Evolutionary conservation across 1,140 invertebrate genomes (phyloP).

Genomic region (Archegozetes longisetosus): DNA sequence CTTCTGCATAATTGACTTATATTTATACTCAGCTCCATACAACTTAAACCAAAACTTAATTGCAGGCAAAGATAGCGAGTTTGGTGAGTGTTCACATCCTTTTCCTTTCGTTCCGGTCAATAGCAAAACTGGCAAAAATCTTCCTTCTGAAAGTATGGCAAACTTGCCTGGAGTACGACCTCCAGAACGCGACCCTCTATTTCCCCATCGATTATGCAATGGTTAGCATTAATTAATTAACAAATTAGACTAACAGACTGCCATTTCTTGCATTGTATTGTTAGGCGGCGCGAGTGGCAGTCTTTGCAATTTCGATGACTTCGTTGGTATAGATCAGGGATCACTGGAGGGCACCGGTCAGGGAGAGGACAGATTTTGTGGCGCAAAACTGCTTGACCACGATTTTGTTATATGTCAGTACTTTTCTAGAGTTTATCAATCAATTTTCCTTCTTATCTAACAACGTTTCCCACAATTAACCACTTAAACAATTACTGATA

Average conservation of each 20-base stretch:
- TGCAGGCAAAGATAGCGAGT: slow-evolving; percentile 13
- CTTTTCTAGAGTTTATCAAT: not conserved
- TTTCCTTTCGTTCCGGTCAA: slow-evolving; percentile 11
- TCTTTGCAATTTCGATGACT: slow-evolving; percentile 24
- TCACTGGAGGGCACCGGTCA: slow-evolving; percentile 22
- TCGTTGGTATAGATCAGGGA: slow-evolving; percentile 23
- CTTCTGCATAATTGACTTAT: no score
- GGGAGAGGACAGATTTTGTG: slow-evolving; percentile 24
- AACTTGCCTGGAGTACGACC: not conserved
- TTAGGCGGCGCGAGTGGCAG: slow-evolving; percentile 18
- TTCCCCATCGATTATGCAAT: slow-evolving; percentile 4
- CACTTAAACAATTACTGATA: not conserved
- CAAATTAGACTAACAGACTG: no score
- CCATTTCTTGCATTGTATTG: not conserved
- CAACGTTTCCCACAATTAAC: not conserved
- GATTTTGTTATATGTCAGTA: slow-evolving; percentile 23
- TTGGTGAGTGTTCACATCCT: slow-evolving; percentile 7
- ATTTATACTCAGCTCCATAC: no score
- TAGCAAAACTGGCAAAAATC: slow-evolving; percentile 1
- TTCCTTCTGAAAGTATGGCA: not conserved
- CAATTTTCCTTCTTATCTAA: not conserved
- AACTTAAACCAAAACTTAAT: no score
- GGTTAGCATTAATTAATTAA: not conserved
- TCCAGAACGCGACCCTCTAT: not conserved
- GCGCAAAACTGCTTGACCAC: slow-evolving; percentile 20